Conservation (phyloP, 2,888 invertebrate species). For the Priocnemis perturbator region DNA sequence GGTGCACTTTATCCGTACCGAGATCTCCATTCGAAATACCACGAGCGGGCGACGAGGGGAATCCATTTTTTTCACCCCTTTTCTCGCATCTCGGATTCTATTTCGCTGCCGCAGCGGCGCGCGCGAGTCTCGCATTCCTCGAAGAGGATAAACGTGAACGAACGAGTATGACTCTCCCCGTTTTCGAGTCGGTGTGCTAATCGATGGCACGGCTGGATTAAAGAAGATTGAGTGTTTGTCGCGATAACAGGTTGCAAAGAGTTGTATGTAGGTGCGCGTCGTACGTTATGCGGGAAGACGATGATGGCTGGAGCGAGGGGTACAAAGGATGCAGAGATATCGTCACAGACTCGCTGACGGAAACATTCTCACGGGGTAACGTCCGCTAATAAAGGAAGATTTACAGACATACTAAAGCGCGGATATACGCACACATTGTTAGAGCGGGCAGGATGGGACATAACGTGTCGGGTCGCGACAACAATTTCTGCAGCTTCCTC, state of each 20-base stretch:
- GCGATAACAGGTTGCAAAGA: too few relatives aligned
- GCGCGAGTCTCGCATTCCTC: not conserved
- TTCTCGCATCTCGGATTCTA: not conserved
- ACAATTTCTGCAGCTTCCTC: too few relatives aligned
- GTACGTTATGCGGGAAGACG: too few relatives aligned
- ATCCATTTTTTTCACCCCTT: conserved; percentile 48
- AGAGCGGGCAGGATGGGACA: conserved; percentile 7
- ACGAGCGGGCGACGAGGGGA: conserved; percentile 48
- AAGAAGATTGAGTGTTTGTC: too few relatives aligned
- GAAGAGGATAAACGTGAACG: too few relatives aligned
- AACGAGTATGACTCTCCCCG: not conserved
- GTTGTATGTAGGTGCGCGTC: too few relatives aligned
- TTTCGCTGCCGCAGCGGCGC: conserved; percentile 1
- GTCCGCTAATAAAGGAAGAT: conserved; percentile 28
- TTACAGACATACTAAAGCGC: conserved; percentile 31
- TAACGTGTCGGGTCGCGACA: conserved; percentile 31
- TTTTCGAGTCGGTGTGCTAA: not conserved
- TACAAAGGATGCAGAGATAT: too few relatives aligned
- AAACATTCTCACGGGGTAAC: conserved; percentile 29
- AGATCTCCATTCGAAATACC: conserved; percentile 51
- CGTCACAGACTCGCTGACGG: conserved; percentile 20
- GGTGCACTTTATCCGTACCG: conserved; percentile 53
- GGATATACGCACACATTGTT: too few relatives aligned
- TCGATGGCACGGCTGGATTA: not conserved
- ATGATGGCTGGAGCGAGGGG: too few relatives aligned